A percentile compares a stretch with the other conserved stretches of the same genome.
These are phyloP conservation scores for Yponomeuta evonymella DNA, from an alignment of 2,888 invertebrate species.

Conservation along the genomic window DNA sequence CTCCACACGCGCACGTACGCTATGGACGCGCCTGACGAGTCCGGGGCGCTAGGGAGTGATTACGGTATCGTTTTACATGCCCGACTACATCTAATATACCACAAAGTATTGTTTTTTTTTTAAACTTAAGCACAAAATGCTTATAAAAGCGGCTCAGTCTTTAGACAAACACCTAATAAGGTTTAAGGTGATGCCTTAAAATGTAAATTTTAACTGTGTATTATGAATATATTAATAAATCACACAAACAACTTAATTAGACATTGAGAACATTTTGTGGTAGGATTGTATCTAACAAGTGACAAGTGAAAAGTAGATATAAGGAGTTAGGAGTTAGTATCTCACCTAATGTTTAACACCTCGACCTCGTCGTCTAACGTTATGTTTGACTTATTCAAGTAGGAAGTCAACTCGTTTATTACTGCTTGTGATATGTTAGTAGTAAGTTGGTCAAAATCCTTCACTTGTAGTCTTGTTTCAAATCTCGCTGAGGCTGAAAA, in stretches of 20 bases:
- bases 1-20: conserved; percentile 61
- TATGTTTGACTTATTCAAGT: conserved; percentile 12
- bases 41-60: conserved; percentile 35
- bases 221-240: no score
- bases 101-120: no score
- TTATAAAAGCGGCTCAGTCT: no score
- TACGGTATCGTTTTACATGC: neutral
- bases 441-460: conserved; percentile 53
- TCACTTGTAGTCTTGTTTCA: conserved; percentile 74
- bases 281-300: no score
- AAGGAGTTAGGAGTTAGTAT: no score
- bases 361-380: conserved; percentile 12
- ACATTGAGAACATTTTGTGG: no score
- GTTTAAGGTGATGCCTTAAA: no score
- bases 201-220: no score
- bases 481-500: conserved; percentile 77
- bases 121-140: no score
- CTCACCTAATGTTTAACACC: conserved; percentile 12
- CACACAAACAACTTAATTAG: no score
- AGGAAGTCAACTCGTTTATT: conserved; percentile 35
- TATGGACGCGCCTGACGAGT: conserved; percentile 42
- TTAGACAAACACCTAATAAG: no score
- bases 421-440: conserved; percentile 60
- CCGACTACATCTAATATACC: neutral
- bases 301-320: no score